Evolutionary conservation across 2,113 vertebrate genomes (phyloP).

Genomic region (Uria lomvia): DNA sequence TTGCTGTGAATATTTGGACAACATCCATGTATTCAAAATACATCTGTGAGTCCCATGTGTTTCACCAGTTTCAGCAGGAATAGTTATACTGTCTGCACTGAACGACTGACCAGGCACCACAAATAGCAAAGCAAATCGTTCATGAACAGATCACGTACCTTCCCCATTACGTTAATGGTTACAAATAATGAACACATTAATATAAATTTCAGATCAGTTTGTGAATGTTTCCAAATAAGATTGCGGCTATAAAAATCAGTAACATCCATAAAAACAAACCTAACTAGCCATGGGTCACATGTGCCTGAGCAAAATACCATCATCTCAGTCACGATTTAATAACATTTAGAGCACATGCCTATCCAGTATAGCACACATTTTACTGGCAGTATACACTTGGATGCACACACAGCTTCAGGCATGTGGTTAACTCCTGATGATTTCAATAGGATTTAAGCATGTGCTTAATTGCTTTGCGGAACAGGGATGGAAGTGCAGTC

Average conservation of each 20-base stretch:
- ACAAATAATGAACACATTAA: background rate
- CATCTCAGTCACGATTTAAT: slow-evolving; percentile 25
- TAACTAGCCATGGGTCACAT: background rate
- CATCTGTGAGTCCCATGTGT: slow-evolving; percentile 37
- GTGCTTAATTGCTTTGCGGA: slow-evolving; percentile 63
- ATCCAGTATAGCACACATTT: background rate
- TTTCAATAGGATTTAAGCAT: slow-evolving; percentile 56
- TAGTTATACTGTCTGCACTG: background rate
- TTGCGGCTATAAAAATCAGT: background rate
- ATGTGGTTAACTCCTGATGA: slow-evolving; percentile 40
- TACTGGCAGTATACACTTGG: slow-evolving; percentile 37
- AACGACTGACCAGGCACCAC: background rate
- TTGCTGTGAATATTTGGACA: slow-evolving; percentile 53
- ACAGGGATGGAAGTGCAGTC: slow-evolving; percentile 33
- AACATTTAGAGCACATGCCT: slow-evolving; percentile 29
- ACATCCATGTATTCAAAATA: slow-evolving; percentile 19
- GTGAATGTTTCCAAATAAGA: background rate
- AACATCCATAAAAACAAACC: slow-evolving; percentile 26
- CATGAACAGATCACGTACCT: background rate
- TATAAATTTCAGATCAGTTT: slow-evolving; percentile 1
- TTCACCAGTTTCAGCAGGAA: background rate
- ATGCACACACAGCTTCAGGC: slow-evolving; percentile 56
- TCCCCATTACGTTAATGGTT: background rate
- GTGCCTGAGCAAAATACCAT: slow-evolving; percentile 20
- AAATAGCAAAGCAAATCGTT: background rate